Base-by-base conservation (phyloP, 2,797 vertebrate species). In the Hirundo rustica region DNA sequence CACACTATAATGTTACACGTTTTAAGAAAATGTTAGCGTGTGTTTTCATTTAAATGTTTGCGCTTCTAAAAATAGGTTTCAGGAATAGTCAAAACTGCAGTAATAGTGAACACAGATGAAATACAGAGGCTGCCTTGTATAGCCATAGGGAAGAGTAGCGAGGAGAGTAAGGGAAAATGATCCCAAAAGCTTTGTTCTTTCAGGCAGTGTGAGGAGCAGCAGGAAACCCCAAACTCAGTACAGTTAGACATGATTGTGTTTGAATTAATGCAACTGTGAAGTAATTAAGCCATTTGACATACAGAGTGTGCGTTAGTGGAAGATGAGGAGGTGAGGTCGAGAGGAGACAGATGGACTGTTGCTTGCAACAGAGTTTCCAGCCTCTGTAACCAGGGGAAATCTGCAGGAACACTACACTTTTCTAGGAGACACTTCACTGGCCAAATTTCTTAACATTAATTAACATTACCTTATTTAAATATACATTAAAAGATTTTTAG, bases 231-330 rank as follows among this genome's bases (percentile, higher is more conserved):
- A 48, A 50, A 54, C 48, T 92, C 34, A 64, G 16, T 65, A 29
- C 27, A 50, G 38, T 70, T 67, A 80, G 57, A 67, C 14, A 0
- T 72, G 54, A 68, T 48, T 88, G 50, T 57, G 7, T 66, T 95
- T 80, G 51, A 50, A 65, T 92, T 91, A 88, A 89, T 89, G 68
- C 82, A 72, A 4, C 50, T 91, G 57, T 65, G 85, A 85, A 80
- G 25, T n/a, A 65, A 4, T 92, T 88, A 83, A 93, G 66, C 38
- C 57, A 13, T 83, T 71, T 61, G 82, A 44, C 45, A 44, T n/a
- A 17, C 7, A 21, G 47, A 64, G 25, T 1, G 3, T 36, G 44
- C 0, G 0, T 19, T 77, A 80, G 42, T 0, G 0, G 42, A 64
- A 40, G 36, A 58, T 36, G 57, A 58, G 53, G 48, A 62, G 53